Evolutionary conservation across 2,888 invertebrate species (phyloP).

Genomic region (Hybos culiciformis): DNA sequence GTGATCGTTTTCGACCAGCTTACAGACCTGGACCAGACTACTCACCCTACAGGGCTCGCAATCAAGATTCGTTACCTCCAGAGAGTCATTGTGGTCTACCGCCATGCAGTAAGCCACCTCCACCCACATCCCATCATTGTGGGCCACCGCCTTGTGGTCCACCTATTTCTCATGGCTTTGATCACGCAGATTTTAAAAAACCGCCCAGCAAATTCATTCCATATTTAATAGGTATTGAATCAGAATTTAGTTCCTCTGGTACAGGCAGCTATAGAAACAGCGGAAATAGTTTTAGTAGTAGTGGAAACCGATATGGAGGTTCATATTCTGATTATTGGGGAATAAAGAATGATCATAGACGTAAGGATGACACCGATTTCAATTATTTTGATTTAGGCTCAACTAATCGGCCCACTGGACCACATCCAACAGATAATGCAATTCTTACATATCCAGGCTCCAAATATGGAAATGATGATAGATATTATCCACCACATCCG

Average conservation of each 20-base stretch:
- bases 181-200: conserved; percentile 23
- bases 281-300: too few relatives aligned
- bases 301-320: too few relatives aligned
- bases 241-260: conserved; percentile 43
- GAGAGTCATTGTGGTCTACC: conserved; percentile 5
- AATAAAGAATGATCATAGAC: conserved; percentile 31
- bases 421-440: conserved; percentile 29
- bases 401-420: conserved; percentile 27
- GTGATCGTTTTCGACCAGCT: conserved; percentile 27
- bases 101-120: conserved; percentile 15
- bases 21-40: conserved; percentile 27
- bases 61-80: conserved; percentile 16
- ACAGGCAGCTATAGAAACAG: too few relatives aligned
- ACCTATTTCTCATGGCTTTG: conserved; percentile 11
- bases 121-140: conserved; percentile 13
- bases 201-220: conserved; percentile 37
- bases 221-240: conserved; percentile 40
- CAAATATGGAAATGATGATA: conserved; percentile 25
- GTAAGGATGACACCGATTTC: conserved; percentile 29
- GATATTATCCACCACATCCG: conserved; percentile 14
- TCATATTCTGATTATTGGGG: conserved; percentile 45
- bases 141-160: conserved; percentile 13
- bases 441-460: conserved; percentile 39
- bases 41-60: conserved; percentile 26
- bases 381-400: conserved; percentile 37